These are phyloP conservation scores for Bimastos eiseni DNA, from an alignment of 2,888 invertebrate genomes.

Conservation along the genomic window DNA sequence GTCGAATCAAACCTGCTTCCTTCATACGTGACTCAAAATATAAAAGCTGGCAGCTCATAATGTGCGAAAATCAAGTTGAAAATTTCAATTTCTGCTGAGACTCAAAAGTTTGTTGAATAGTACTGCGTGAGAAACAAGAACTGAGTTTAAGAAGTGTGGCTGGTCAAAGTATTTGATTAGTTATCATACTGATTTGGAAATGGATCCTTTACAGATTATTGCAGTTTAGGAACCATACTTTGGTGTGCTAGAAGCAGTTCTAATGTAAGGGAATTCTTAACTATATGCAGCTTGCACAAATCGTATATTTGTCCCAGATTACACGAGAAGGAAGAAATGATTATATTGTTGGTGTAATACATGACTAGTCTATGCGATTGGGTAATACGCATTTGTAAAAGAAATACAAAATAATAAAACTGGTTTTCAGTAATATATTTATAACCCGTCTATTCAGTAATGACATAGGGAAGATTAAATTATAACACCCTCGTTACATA, in stretches of 20 bases:
- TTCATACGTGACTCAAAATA: too few species aligned
- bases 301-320: background rate
- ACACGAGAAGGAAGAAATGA: background rate
- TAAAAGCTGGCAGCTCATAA: too few species aligned
- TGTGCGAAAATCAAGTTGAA: too few species aligned
- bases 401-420: background rate
- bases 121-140: too few species aligned
- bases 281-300: background rate
- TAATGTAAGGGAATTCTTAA: background rate
- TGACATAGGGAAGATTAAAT: background rate
- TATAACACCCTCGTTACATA: background rate
- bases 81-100: too few species aligned
- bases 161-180: background rate
- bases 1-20: too few species aligned
- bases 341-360: too few species aligned
- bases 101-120: too few species aligned
- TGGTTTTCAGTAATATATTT: background rate
- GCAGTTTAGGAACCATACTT: background rate
- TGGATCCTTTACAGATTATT: background rate
- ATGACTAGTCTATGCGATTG: background rate
- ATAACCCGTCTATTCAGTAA: background rate
- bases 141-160: too few species aligned
- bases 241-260: background rate
- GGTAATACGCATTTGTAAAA: background rate
- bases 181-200: background rate